These are phyloP conservation scores for Sander vitreus DNA, from an alignment of 2,113 vertebrate genomes.

Conservation along the genomic window DNA sequence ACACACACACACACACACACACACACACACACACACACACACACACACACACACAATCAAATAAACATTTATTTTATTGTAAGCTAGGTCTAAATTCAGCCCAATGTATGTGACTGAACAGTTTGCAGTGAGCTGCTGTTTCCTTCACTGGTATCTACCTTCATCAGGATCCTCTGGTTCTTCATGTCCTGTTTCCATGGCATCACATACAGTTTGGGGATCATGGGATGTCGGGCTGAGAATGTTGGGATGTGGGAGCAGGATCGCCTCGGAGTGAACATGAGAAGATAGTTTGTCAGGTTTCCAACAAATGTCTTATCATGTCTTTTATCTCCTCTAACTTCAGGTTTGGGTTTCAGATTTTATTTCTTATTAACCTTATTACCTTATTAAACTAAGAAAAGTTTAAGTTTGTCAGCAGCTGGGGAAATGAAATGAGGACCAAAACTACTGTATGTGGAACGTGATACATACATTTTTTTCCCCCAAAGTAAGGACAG, in stretches of 20 bases:
- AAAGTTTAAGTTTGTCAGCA: too few relatives aligned
- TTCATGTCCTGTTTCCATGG: constrained; percentile 84
- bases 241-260: constrained; percentile 66
- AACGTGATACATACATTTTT: too few relatives aligned
- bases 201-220: constrained; percentile 80
- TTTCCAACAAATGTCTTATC: background rate
- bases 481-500: too few relatives aligned
- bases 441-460: too few relatives aligned
- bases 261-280: constrained; percentile 14
- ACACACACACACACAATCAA: too few relatives aligned
- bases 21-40: constrained; percentile 2
- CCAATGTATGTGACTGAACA: accelerated
- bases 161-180: constrained; percentile 79
- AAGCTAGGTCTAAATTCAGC: too few relatives aligned
- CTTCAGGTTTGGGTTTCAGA: too few relatives aligned
- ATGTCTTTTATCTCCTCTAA: background rate
- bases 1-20: constrained; percentile 1
- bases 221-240: constrained; percentile 69
- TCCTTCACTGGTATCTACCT: constrained; percentile 66
- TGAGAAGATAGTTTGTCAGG: background rate
- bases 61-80: too few relatives aligned
- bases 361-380: too few relatives aligned
- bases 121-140: background rate
- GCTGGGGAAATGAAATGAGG: too few relatives aligned
- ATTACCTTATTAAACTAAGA: too few relatives aligned